Conservation (phyloP, 1,140 invertebrate species). For the Manduca sexta region DNA sequence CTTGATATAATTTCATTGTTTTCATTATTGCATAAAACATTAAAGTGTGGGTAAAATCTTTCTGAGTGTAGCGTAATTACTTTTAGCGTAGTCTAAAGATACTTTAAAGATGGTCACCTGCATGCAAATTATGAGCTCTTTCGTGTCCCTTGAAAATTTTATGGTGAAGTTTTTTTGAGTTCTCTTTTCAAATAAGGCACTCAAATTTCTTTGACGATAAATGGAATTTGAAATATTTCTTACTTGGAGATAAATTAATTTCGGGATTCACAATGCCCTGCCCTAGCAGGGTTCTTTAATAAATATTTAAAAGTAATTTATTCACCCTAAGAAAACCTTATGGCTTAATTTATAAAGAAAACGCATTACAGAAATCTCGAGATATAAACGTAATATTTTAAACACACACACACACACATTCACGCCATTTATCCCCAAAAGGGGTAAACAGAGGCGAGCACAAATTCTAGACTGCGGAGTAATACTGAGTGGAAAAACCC, state of each 20-base stretch:
- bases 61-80: slow-evolving; percentile 27
- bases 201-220: slow-evolving; percentile 22
- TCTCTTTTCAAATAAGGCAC: slow-evolving; percentile 16
- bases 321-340: too few species aligned
- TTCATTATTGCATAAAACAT: not conserved
- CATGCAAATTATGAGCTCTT: slow-evolving; percentile 35
- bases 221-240: slow-evolving; percentile 26
- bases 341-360: too few species aligned
- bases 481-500: too few species aligned
- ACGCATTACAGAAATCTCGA: too few species aligned
- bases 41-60: too few species aligned
- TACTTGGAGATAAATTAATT: slow-evolving; percentile 28
- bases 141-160: slow-evolving; percentile 13
- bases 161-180: slow-evolving; percentile 17
- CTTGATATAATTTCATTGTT: not conserved
- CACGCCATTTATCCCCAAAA: too few species aligned
- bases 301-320: slow-evolving; percentile 1
- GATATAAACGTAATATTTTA: too few species aligned
- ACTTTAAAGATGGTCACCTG: slow-evolving; percentile 27
- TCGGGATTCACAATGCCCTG: slow-evolving; percentile 18
- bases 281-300: slow-evolving; percentile 11
- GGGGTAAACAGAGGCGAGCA: too few species aligned
- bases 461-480: too few species aligned
- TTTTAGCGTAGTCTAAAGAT: slow-evolving; percentile 42
- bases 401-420: too few species aligned